These are phyloP conservation scores for Leptothorax acervorum DNA, from an alignment of 2,888 invertebrate genomes.

Conservation along the genomic window DNA sequence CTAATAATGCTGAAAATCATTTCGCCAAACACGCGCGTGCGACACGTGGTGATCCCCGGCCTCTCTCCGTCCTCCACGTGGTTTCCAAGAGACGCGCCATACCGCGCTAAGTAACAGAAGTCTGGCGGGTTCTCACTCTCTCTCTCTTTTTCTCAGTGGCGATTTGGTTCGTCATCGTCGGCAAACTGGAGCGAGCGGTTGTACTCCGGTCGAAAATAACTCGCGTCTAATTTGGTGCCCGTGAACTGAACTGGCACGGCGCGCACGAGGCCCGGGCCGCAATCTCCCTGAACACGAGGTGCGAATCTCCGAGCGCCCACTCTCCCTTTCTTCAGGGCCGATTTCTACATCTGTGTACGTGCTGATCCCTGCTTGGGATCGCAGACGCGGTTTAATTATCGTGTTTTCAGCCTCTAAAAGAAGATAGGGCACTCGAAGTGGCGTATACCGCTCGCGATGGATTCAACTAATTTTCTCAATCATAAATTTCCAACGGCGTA, in stretches of 20 bases:
- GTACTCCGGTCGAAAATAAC: slow-evolving; percentile 83
- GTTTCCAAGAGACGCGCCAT: slow-evolving; percentile 8
- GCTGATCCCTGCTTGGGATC: background rate
- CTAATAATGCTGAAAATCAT: slow-evolving; percentile 35
- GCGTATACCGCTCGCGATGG: background rate
- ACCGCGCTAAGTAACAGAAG: slow-evolving; percentile 22
- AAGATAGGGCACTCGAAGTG: background rate
- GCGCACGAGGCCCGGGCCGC: slow-evolving; percentile 69
- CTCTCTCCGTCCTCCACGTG: slow-evolving; percentile 29
- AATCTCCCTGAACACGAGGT: slow-evolving; percentile 61
- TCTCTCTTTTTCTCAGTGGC: background rate
- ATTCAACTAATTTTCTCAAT: background rate
- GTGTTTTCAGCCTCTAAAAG: background rate
- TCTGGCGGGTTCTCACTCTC: background rate
- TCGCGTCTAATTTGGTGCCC: slow-evolving; percentile 84
- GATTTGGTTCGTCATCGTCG: slow-evolving; percentile 56
- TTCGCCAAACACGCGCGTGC: slow-evolving; percentile 11
- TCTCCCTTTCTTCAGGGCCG: slow-evolving; percentile 50
- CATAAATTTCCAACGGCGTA: background rate
- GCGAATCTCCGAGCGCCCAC: slow-evolving; percentile 45
- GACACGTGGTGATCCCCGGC: slow-evolving; percentile 21
- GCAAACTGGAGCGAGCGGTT: slow-evolving; percentile 82
- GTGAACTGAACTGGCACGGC: slow-evolving; percentile 82
- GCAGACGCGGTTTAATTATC: slow-evolving; percentile 7
- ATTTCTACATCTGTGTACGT: slow-evolving; percentile 10